Conservation (phyloP, 2,797 vertebrate species). For the Bufotes viridis region DNA sequence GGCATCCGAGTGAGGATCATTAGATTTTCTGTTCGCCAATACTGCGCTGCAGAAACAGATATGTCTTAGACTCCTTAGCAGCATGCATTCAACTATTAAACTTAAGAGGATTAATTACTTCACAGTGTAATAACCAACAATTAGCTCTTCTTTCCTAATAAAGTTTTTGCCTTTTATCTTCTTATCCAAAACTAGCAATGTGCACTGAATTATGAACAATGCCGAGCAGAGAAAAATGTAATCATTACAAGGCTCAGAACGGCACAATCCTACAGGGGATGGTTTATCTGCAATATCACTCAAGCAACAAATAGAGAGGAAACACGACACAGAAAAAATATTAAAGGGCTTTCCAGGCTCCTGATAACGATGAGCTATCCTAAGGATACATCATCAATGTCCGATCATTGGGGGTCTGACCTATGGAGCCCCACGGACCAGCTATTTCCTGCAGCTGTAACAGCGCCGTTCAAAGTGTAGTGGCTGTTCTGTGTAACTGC, state of each 20-base stretch:
- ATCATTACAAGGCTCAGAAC: background rate
- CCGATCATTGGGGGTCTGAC: too few relatives aligned
- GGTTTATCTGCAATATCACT: background rate
- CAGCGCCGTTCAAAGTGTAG: too few relatives aligned
- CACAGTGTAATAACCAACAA: conserved; percentile 46
- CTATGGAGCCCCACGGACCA: too few relatives aligned
- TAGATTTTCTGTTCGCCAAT: conserved; percentile 47
- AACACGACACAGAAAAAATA: too few relatives aligned
- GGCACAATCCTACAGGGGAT: background rate
- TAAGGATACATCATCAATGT: too few relatives aligned
- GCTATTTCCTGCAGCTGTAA: too few relatives aligned
- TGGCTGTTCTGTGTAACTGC: too few relatives aligned
- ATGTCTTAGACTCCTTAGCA: conserved; percentile 49
- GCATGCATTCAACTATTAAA: conserved; percentile 48
- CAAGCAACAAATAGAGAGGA: background rate
- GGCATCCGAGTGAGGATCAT: conserved; percentile 41
- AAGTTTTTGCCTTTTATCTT: conserved; percentile 35
- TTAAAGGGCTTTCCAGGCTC: too few relatives aligned
- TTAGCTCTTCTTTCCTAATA: conserved; percentile 45
- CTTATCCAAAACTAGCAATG: conserved; percentile 2
- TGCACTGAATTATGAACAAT: conserved; percentile 16
- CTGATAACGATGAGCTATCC: too few relatives aligned
- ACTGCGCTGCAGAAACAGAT: conserved; percentile 36
- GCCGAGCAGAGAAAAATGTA: background rate
- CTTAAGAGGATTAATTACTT: conserved; percentile 51